phyloP scores from a whole-genome alignment of 64 coral and sea anemone genomes.

The Pocillopora damicornis region DNA sequence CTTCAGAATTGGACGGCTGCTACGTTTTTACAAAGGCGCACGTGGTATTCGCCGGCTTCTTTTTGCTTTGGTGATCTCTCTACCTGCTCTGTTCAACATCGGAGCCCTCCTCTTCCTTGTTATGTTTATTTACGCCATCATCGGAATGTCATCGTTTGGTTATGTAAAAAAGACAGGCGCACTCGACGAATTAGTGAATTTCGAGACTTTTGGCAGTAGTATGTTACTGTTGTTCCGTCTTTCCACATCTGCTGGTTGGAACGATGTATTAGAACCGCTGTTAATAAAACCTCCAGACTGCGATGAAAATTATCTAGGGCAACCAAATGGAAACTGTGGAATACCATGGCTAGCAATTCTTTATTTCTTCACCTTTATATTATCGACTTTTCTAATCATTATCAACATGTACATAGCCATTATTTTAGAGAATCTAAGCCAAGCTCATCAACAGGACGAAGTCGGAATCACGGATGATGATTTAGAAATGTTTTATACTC shows the following conservation, averaged over 20 bases:
- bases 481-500: constrained; percentile 92
- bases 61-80: constrained; percentile 87
- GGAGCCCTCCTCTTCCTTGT: constrained; percentile 83
- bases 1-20: constrained; percentile 85
- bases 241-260: constrained; percentile 91
- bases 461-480: constrained; percentile 96
- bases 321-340: constrained; percentile 77
- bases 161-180: constrained; percentile 91
- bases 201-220: constrained; percentile 87
- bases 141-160: constrained; percentile 97
- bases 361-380: constrained; percentile 78
- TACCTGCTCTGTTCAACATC: constrained; percentile 93
- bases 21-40: constrained; percentile 93
- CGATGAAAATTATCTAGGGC: constrained; percentile 48
- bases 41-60: constrained; percentile 80
- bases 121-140: constrained; percentile 92
- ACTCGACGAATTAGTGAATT: constrained; percentile 83
- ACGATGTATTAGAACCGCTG: constrained; percentile 83
- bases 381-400: constrained; percentile 90
- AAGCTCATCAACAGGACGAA: constrained; percentile 79
- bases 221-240: constrained; percentile 88
- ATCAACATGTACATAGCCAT: constrained; percentile 99
- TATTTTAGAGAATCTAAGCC: constrained; percentile 92
- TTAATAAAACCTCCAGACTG: constrained; percentile 75
- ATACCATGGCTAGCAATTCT: constrained; percentile 78